Evolutionary conservation across 35 echinoderm and acorn worm species (phyloP), one percentile per base, ranked within the genome.

Genomic region (Patiria miniata): DNA sequence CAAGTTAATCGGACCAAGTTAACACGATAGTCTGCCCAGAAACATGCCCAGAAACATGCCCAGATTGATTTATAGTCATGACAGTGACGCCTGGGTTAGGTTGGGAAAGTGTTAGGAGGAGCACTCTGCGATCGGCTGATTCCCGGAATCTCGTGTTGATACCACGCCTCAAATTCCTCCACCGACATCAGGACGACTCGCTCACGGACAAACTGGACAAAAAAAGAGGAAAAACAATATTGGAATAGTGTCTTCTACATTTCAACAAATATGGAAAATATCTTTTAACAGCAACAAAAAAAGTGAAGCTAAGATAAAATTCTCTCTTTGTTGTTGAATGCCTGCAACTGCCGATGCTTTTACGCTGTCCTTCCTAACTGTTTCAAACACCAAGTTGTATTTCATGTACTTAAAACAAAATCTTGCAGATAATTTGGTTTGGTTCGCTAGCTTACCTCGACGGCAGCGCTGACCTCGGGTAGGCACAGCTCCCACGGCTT

Each of bases 91-190:
- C 57, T 30, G 44, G 51, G 16, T 47, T 55, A 54, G 42, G 23
- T 77, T 73, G 65, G 65, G 65, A 73, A 73, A 23, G 65, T 73
- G 29, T 73, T 73, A 14, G 94, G 92, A 38, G 95, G 95, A 30
- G 89, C 95, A 89, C 95, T 97, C 58, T 94, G 85, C 26, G 91
- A 90, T 52, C 95, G 53, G 5, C 38, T 44, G 6, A 97, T 78
- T 36, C 85, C 82, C 29, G 92, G 91, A 79, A 97, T 93, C 40
- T 97, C 91, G 1, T 80, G 81, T 14, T 91, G 91, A 68, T 91
- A 97, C 95, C 95, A 97, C 2, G 80, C 89, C 38, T 97, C 95
- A 91, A 97, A 97, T 44, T 93, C 91, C 54, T 97, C 91, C 57
- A 93, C 89, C 6, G 91, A 61, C 95, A 97, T 97, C 15, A 85